Percentiles rank a stretch among this genome's conserved stretches.
These are phyloP conservation scores for Sepiola atlantica DNA, from an alignment of 2,888 invertebrate genomes.

Conservation along the genomic window DNA sequence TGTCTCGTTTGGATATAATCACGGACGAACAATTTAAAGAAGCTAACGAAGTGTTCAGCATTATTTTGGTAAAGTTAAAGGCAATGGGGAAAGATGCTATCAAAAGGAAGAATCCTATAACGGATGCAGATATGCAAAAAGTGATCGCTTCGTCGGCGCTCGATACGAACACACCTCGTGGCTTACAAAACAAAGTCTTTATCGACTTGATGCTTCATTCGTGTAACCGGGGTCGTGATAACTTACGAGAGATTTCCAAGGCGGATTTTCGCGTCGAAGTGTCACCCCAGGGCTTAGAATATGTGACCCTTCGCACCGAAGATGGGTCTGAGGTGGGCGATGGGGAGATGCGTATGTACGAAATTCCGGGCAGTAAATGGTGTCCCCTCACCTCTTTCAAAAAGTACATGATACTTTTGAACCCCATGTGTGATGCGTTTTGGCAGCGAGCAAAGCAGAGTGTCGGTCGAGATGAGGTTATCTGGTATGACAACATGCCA, in stretches of 20 bases:
- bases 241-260: constrained; percentile 66
- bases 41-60: constrained; percentile 47
- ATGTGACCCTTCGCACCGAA: constrained; percentile 48
- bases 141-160: constrained; percentile 62
- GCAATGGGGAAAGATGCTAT: constrained; percentile 48
- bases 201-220: constrained; percentile 68
- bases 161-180: constrained; percentile 64
- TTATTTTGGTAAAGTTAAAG: constrained; percentile 48
- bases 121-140: constrained; percentile 62
- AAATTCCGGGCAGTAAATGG: constrained; percentile 63
- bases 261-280: constrained; percentile 58
- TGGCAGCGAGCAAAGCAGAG: constrained; percentile 66
- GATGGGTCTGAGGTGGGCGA: constrained; percentile 49
- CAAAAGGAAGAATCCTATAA: constrained; percentile 48
- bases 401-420: constrained; percentile 66
- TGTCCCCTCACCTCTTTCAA: constrained; percentile 67
- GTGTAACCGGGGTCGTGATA: constrained; percentile 68
- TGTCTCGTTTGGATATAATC: constrained; percentile 46
- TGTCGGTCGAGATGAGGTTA: constrained; percentile 60
- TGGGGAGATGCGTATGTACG: constrained; percentile 51
- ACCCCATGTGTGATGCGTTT: constrained; percentile 69
- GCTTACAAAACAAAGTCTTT: constrained; percentile 68
- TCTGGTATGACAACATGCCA: constrained; percentile 68
- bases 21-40: constrained; percentile 35
- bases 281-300: constrained; percentile 46